Percentiles rank a stretch among this genome's conserved stretches.
These are phyloP conservation scores for Drosophila leontia DNA, from an alignment of 1,140 invertebrate species.

Conservation along the genomic window DNA sequence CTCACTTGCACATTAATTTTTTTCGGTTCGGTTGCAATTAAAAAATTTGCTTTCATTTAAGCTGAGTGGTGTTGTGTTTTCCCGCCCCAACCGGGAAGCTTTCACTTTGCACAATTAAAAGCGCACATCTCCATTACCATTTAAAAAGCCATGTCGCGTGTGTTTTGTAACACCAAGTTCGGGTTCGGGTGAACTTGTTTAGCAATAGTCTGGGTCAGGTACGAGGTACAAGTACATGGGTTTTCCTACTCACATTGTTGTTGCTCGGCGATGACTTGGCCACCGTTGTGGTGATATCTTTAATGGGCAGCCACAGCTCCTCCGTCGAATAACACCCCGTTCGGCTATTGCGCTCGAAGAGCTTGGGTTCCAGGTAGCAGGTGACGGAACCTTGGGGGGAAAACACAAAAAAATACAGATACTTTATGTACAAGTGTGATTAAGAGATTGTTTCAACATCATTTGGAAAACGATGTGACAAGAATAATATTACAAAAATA, in stretches of 20 bases:
- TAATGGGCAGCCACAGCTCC: conserved; percentile 90
- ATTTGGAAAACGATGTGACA: neutral
- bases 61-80: conserved; percentile 27
- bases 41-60: conserved; percentile 49
- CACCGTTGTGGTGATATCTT: conserved; percentile 87
- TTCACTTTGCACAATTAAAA: conserved; percentile 54
- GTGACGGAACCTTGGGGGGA: conserved; percentile 87
- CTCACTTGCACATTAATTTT: conserved; percentile 29
- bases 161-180: conserved; percentile 44
- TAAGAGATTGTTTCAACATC: neutral
- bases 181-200: conserved; percentile 46
- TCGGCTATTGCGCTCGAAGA: conserved; percentile 88
- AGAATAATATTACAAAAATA: neutral
- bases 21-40: conserved; percentile 27
- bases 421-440: neutral
- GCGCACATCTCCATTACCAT: conserved; percentile 51
- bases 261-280: conserved; percentile 60
- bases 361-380: conserved; percentile 89
- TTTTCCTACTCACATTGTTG: conserved; percentile 65
- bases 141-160: conserved; percentile 42
- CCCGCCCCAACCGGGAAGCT: conserved; percentile 38
- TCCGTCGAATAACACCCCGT: conserved; percentile 89
- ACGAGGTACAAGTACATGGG: conserved; percentile 16
- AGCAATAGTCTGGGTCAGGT: conserved; percentile 44
- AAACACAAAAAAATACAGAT: neutral